A percentile compares a stretch with the other conserved stretches of the same genome.
These are phyloP conservation scores for Diaprepes abbreviatus DNA, from an alignment of 2,888 invertebrate species.

Conservation along the genomic window DNA sequence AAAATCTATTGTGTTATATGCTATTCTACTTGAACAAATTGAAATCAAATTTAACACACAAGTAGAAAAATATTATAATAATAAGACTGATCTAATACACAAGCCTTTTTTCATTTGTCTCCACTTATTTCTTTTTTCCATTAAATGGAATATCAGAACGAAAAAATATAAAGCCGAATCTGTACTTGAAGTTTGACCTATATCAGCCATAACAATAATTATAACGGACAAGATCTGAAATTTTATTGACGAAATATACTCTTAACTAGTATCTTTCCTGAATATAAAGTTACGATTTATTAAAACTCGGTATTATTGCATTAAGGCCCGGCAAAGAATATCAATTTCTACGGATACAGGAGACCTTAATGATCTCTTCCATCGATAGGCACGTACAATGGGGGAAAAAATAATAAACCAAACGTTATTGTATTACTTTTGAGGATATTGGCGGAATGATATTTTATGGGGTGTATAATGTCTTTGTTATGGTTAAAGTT, in stretches of 20 bases:
- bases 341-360: slow-evolving; percentile 40
- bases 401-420: slow-evolving; percentile 5
- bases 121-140: too few species aligned
- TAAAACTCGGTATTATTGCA: slow-evolving; percentile 56
- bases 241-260: slow-evolving; percentile 62
- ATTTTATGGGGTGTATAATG: too few species aligned
- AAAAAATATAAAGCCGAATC: too few species aligned
- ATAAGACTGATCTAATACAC: too few species aligned
- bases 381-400: slow-evolving; percentile 3
- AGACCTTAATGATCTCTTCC: slow-evolving; percentile 7
- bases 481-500: too few species aligned
- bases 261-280: slow-evolving; percentile 57
- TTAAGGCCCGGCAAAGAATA: slow-evolving; percentile 48
- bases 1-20: too few species aligned
- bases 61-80: too few species aligned
- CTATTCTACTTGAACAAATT: too few species aligned
- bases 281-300: slow-evolving; percentile 60
- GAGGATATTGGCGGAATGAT: too few species aligned
- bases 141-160: too few species aligned
- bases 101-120: too few species aligned
- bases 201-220: slow-evolving; percentile 23
- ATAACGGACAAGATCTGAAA: slow-evolving; percentile 61
- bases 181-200: not conserved
- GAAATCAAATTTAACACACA: too few species aligned
- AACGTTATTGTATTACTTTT: not conserved